Conservation (phyloP, 2,797 vertebrate genomes). For the Somateria mollissima region DNA sequence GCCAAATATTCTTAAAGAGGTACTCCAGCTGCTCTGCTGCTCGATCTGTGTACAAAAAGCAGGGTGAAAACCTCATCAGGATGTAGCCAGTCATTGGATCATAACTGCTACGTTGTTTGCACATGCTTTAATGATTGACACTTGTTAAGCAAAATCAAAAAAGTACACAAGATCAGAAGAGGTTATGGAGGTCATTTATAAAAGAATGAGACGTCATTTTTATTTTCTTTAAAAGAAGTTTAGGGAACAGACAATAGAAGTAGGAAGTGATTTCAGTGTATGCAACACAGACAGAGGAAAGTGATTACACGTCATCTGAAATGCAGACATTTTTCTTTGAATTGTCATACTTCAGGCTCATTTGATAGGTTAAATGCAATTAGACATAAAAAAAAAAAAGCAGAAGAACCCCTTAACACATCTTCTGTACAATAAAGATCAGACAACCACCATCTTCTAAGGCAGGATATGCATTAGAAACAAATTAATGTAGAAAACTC, state of each 20-base stretch:
- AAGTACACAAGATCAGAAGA: neutral
- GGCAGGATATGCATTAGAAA: neutral
- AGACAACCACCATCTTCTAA: neutral
- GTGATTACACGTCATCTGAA: neutral
- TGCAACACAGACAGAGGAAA: neutral
- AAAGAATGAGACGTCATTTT: neutral
- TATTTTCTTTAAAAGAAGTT: neutral
- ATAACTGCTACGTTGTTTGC: neutral
- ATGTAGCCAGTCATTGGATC: neutral
- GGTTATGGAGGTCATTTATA: neutral
- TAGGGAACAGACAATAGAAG: neutral
- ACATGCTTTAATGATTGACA: slow-evolving; percentile 20
- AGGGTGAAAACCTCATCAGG: neutral
- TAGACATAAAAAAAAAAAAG: neutral
- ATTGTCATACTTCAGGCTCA: neutral
- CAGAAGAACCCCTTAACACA: neutral
- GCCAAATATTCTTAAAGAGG: slow-evolving; percentile 34
- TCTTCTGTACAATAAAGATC: neutral
- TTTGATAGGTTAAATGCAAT: neutral
- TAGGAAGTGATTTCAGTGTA: neutral
- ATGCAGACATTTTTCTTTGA: rapidly evolving
- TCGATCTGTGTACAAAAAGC: neutral
- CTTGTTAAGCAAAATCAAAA: neutral
- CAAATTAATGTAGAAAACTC: neutral
- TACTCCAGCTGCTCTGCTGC: neutral